Percentiles rank a stretch among this genome's conserved stretches.
These are phyloP conservation scores for Drosophila bocqueti DNA, from an alignment of 1,140 invertebrate genomes.

Conservation along the genomic window DNA sequence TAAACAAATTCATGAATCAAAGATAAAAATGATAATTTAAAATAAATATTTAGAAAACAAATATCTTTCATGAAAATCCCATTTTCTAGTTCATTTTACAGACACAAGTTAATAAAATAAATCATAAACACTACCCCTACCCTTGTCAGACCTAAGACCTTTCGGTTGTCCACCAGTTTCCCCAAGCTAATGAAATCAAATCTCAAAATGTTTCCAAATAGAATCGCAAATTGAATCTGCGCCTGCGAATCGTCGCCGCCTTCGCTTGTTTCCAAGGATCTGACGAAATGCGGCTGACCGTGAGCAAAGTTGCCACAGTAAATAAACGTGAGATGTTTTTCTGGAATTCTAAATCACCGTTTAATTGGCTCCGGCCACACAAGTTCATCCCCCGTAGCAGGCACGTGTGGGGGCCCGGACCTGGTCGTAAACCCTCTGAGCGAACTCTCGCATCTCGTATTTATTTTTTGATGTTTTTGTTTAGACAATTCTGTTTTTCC, in stretches of 20 bases:
- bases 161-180: neutral
- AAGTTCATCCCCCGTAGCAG: conserved; percentile 17
- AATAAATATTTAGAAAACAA: neutral
- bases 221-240: conserved; percentile 16
- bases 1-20: neutral
- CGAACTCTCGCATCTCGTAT: conserved; percentile 23
- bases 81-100: neutral
- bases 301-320: conserved; percentile 41
- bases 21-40: no score
- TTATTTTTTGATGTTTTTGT: conserved; percentile 50
- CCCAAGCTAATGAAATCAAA: conserved; percentile 10
- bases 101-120: neutral
- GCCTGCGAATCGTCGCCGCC: neutral
- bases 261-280: conserved; percentile 7
- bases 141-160: neutral
- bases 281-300: conserved; percentile 28
- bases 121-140: neutral
- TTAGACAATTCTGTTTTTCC: conserved; percentile 39
- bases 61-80: neutral
- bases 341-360: conserved; percentile 53
- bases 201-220: conserved; percentile 1
- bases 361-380: conserved; percentile 49
- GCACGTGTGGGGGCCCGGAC: conserved; percentile 20
- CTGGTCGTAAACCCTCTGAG: conserved; percentile 36
- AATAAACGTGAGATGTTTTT: conserved; percentile 58